Percentiles rank a stretch among this genome's conserved stretches.
phyloP scores from a whole-genome alignment of 1,140 invertebrate species.

The Drosophila kurseongensis region DNA sequence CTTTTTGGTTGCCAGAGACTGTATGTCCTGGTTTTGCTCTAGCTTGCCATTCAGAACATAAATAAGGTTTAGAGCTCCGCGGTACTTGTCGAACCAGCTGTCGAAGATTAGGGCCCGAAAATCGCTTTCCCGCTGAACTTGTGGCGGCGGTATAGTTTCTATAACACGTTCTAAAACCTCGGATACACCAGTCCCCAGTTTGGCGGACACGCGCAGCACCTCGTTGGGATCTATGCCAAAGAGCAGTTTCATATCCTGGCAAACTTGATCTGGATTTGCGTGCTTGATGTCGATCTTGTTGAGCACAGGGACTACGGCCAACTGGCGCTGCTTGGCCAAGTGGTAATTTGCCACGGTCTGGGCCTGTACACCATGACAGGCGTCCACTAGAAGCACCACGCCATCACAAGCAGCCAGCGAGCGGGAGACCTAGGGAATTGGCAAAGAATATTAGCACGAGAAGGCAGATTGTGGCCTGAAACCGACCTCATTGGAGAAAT shows the following conservation, averaged over 20 bases:
- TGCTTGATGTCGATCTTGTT: constrained; percentile 98
- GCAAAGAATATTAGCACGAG: too few relatives aligned
- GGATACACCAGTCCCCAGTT: constrained; percentile 92
- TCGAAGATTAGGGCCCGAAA: constrained; percentile 96
- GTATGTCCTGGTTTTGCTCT: constrained; percentile 87
- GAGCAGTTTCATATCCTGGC: constrained; percentile 91
- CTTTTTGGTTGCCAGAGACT: constrained; percentile 88
- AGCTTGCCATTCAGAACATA: constrained; percentile 91
- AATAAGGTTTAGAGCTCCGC: constrained; percentile 93
- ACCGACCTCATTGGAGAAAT: constrained; percentile 97
- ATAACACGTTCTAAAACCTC: constrained; percentile 92
- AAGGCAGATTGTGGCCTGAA: too few relatives aligned
- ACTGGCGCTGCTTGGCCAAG: constrained; percentile 92
- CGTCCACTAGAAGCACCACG: constrained; percentile 97
- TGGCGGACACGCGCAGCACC: constrained; percentile 94
- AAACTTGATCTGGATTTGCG: constrained; percentile 93
- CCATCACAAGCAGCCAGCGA: constrained; percentile 97
- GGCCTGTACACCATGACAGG: constrained; percentile 98
- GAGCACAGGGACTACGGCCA: constrained; percentile 95
- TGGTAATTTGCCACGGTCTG: constrained; percentile 99
- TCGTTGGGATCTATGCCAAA: constrained; percentile 92
- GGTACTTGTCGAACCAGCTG: constrained; percentile 96
- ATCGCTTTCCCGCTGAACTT: constrained; percentile 86
- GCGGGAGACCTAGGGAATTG: constrained; percentile 86
- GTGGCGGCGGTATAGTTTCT: constrained; percentile 91